These are phyloP conservation scores for Drosophila pegasa DNA, from an alignment of 2,888 invertebrate genomes.

Conservation along the genomic window DNA sequence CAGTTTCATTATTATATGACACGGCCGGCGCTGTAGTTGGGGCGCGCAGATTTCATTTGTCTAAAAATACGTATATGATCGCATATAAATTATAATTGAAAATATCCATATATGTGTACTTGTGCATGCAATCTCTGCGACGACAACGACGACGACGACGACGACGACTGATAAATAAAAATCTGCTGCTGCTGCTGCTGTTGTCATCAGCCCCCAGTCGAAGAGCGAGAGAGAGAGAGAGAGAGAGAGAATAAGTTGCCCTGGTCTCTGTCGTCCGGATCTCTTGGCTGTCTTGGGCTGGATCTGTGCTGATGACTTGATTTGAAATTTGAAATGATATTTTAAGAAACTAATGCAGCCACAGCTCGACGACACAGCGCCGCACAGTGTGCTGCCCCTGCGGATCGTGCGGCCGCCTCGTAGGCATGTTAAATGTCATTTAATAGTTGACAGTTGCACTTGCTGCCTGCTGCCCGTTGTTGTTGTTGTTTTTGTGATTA, in stretches of 20 bases:
- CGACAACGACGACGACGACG: slow-evolving; percentile 23
- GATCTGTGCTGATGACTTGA: slow-evolving; percentile 68
- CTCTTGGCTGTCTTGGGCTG: slow-evolving; percentile 45
- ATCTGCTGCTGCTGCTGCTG: slow-evolving; percentile 20
- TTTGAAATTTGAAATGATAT: slow-evolving; percentile 77
- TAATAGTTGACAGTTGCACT: slow-evolving; percentile 83
- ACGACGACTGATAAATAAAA: slow-evolving; percentile 50
- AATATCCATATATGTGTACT: slow-evolving; percentile 50
- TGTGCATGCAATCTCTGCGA: slow-evolving; percentile 37
- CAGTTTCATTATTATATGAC: neutral
- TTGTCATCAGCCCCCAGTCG: slow-evolving; percentile 33
- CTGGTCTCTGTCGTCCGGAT: slow-evolving; percentile 1
- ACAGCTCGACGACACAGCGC: slow-evolving; percentile 50
- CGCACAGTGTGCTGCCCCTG: slow-evolving; percentile 1
- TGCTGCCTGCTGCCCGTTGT: slow-evolving; percentile 43
- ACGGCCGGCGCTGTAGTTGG: slow-evolving; percentile 1
- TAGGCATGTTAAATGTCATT: slow-evolving; percentile 84
- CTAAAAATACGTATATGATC: slow-evolving; percentile 68
- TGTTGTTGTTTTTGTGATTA: slow-evolving; percentile 61
- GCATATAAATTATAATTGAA: slow-evolving; percentile 77
- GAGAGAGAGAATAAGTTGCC: slow-evolving; percentile 18
- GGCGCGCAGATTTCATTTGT: slow-evolving; percentile 37
- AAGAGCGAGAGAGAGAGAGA: slow-evolving; percentile 10
- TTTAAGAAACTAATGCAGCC: slow-evolving; percentile 74
- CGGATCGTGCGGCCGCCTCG: slow-evolving; percentile 31